Evolutionary conservation across 2,888 invertebrate genomes (phyloP), one percentile per base, ranked within the genome.

Genomic region (Tetragonula carbonaria): DNA sequence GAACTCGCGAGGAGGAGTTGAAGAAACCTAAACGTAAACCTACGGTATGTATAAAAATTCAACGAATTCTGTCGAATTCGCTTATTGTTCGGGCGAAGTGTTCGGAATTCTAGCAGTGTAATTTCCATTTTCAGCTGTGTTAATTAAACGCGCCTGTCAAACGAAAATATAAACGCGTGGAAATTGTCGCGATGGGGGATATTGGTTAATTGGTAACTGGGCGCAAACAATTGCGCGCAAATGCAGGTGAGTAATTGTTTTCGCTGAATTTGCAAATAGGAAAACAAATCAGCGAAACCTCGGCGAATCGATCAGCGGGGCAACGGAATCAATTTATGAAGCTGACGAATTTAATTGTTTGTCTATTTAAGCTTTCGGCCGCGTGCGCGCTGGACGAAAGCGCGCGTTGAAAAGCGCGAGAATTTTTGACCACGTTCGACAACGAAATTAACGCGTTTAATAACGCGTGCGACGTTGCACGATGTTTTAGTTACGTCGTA

Each of bases 141-240:
- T 33, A 66, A 75, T 45, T 75, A 18, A 45, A 45, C 38, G 38
- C 45, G 14, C 13, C 14, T 11, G 50, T 28, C 65, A 21, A 70
- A 55, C 23, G 50, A 50, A 57, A 70, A 59, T n/a, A 63, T 33
- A 18, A 28, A 28, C n/a, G 57, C n/a, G 11, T 21, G 13, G 45
- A 33, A 55, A 71, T 45, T 55, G 53, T 53, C 55, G n/a, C 16
- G 16, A 45, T 45, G n/a, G 33, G n/a, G 33, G 65, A 71, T 62
- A 71, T 71, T 78, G 63, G 28, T 18, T 38, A 65, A 71, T 55
- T 65, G 63, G 21, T 65, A 78, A 71, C 62, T 71, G 71, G 53
- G 16, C 55, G 18, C 14, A 21, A 65, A 55, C 33, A 63, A 78
- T 65, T 45, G 71, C 21, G 33, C 71, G 63, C n/a, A 78, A 78